Conservation (phyloP, 2,888 invertebrate species). For the Cyclophora albipunctata region DNA sequence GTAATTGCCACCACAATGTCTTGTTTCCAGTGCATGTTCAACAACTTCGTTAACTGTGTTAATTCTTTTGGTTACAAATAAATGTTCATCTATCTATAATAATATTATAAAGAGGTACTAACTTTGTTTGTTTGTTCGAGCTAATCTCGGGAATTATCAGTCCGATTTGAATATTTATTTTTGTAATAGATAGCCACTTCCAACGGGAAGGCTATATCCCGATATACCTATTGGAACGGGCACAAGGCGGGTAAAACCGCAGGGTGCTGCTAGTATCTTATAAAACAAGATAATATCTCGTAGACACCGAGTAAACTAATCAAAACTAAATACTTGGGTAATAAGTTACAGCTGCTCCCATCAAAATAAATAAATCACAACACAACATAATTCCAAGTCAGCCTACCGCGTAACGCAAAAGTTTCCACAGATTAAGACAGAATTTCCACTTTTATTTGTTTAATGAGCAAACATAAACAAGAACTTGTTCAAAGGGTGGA, state of each 20-base stretch:
- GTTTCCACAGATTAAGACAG: slow-evolving; percentile 51
- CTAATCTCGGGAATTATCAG: too few species aligned
- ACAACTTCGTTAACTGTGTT: slow-evolving; percentile 4
- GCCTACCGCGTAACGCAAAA: slow-evolving; percentile 38
- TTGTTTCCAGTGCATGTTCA: slow-evolving; percentile 12
- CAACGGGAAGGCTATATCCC: too few species aligned
- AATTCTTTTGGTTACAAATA: too few species aligned
- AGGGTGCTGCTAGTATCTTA: too few species aligned
- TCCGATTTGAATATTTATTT: too few species aligned
- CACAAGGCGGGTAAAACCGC: too few species aligned
- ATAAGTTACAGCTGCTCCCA: slow-evolving; percentile 21
- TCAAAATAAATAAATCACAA: slow-evolving; percentile 28
- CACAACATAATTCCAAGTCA: slow-evolving; percentile 30
- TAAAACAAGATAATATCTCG: too few species aligned
- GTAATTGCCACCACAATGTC: slow-evolving; percentile 43
- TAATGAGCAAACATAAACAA: slow-evolving; percentile 72
- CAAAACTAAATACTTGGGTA: slow-evolving; percentile 19
- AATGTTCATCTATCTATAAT: too few species aligned
- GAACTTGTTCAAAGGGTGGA: slow-evolving; percentile 70
- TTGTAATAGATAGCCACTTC: too few species aligned
- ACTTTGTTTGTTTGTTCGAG: too few species aligned
- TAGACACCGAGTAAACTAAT: not conserved
- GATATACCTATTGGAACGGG: too few species aligned
- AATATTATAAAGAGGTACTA: too few species aligned
- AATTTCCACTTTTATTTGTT: slow-evolving; percentile 66